phyloP scores from a whole-genome alignment of 2,797 vertebrate species.

The Sebastolobus altivelis region DNA sequence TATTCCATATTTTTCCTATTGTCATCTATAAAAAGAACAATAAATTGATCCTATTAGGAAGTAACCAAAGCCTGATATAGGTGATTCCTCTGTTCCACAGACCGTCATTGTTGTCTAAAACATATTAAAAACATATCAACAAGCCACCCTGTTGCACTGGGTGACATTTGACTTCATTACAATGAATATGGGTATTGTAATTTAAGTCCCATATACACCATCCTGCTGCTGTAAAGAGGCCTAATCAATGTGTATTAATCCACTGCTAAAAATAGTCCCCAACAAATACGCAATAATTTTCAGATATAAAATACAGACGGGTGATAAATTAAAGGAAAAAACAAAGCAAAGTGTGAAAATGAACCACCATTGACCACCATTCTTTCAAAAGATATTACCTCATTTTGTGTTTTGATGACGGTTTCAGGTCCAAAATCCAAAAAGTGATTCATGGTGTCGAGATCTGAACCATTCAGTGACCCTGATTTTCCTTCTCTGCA shows the following conservation, averaged over 20 bases:
- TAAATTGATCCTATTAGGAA: neutral
- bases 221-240: neutral
- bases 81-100: neutral
- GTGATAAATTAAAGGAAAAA: neutral
- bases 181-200: neutral
- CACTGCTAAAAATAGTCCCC: neutral
- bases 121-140: too few species aligned
- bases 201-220: neutral
- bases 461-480: too few species aligned
- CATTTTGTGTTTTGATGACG: neutral
- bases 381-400: neutral
- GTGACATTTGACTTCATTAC: neutral
- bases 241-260: neutral
- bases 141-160: too few species aligned
- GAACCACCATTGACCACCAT: neutral
- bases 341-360: too few species aligned
- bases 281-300: neutral
- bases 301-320: accelerated
- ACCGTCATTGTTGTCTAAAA: neutral
- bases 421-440: neutral
- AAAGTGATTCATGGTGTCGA: too few species aligned
- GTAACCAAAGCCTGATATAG: neutral
- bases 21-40: neutral
- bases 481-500: neutral
- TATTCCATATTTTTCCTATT: neutral